A percentile compares a stretch with the other conserved stretches of the same genome.
Evolutionary conservation across 2,888 invertebrate genomes (phyloP).

Genomic region (Hypercompe scribonia): DNA sequence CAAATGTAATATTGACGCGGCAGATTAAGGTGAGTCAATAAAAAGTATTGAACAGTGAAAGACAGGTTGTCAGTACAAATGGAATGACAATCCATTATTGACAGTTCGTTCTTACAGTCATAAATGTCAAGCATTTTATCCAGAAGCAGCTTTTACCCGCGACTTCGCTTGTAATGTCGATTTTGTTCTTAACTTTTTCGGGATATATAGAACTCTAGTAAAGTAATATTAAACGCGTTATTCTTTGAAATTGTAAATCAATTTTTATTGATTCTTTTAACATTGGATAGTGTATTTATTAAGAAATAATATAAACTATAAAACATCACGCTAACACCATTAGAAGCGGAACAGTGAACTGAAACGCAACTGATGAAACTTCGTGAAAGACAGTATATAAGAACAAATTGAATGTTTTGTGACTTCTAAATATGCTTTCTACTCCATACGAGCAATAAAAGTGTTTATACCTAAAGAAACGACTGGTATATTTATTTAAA

Average conservation of each 20-base stretch:
- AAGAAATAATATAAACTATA: not conserved
- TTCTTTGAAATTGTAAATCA: not conserved
- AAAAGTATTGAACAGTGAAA: constrained; percentile 3
- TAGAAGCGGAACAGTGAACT: not conserved
- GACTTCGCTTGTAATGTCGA: not conserved
- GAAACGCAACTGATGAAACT: not conserved
- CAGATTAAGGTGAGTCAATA: not conserved
- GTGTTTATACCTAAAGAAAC: too few species aligned
- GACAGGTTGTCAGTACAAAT: constrained; percentile 12
- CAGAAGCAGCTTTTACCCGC: not conserved
- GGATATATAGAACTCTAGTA: too few species aligned
- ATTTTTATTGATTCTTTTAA: not conserved
- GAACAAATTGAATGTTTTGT: not conserved
- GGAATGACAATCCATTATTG: constrained; percentile 17
- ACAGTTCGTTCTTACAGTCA: constrained; percentile 18
- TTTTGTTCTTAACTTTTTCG: not conserved
- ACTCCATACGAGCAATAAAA: too few species aligned
- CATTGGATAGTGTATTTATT: too few species aligned
- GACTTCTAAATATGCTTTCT: constrained; percentile 8
- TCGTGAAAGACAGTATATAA: too few species aligned
- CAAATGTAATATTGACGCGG: not conserved
- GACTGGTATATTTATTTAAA: too few species aligned
- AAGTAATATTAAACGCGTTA: too few species aligned
- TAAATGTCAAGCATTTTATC: constrained; percentile 21
- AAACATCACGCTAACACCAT: not conserved